A percentile compares a stretch with the other conserved stretches of the same genome.
Evolutionary conservation across 2,797 vertebrate genomes (phyloP).

Genomic region (Leptatherina wallacei): DNA sequence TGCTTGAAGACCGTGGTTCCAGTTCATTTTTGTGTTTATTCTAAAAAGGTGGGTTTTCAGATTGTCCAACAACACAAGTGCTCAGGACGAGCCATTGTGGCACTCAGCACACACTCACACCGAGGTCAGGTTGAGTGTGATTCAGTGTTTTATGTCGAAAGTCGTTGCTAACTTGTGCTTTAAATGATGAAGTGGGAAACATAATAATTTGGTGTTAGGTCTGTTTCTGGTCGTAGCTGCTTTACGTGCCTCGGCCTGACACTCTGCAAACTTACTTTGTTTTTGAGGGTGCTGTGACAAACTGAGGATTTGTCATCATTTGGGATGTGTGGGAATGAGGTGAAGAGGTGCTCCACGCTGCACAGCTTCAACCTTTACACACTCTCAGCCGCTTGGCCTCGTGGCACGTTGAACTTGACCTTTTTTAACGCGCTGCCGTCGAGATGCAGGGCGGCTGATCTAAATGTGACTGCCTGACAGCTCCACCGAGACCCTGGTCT

Average conservation of each 20-base stretch:
- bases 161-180: conserved; percentile 14
- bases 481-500: conserved; percentile 47
- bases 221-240: conserved; percentile 8
- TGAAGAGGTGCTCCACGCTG: conserved; percentile 71
- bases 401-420: conserved; percentile 52
- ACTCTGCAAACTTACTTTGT: conserved; percentile 29
- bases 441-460: conserved; percentile 33
- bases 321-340: conserved; percentile 1
- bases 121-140: conserved; percentile 13
- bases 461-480: conserved; percentile 28
- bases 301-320: conserved; percentile 37
- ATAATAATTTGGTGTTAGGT: conserved; percentile 33
- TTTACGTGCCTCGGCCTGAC: conserved; percentile 5
- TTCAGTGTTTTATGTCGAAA: conserved; percentile 28
- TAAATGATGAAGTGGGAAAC: conserved; percentile 1
- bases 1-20: conserved; percentile 12
- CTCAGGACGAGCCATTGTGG: background rate
- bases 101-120: conserved; percentile 27
- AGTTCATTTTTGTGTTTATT: conserved; percentile 22
- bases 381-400: conserved; percentile 66
- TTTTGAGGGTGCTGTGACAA: conserved; percentile 17
- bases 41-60: conserved; percentile 19
- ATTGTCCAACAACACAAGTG: background rate
- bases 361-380: conserved; percentile 42
- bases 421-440: conserved; percentile 25